phyloP scores from a whole-genome alignment of 2,797 vertebrate genomes.

The Sebastes itinus region DNA sequence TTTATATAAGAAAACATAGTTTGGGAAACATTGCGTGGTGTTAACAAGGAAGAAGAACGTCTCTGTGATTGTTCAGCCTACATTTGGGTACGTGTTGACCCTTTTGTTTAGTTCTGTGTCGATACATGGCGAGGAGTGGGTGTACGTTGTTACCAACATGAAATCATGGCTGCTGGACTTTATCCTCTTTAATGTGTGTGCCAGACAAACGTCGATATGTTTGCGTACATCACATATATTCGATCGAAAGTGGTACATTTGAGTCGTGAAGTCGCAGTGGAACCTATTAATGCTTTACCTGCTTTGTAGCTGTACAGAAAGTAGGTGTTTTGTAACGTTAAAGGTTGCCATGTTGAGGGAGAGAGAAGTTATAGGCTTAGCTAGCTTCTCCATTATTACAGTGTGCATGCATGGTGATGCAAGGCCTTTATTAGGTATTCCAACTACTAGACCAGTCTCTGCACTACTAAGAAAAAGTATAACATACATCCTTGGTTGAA shows the following conservation, averaged over 20 bases:
- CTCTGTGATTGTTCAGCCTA: not conserved
- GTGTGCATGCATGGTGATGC: not conserved
- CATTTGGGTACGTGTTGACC: not conserved
- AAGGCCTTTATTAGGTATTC: not conserved
- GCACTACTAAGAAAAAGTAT: no score
- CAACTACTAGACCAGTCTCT: accelerated
- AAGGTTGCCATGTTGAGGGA: no score
- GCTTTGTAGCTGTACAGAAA: not conserved
- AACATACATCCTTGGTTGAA: no score
- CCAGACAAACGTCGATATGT: not conserved
- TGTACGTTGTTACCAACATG: not conserved
- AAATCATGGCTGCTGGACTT: not conserved
- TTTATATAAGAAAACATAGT: not conserved
- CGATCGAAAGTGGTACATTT: not conserved
- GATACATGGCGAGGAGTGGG: not conserved
- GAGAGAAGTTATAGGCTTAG: not conserved
- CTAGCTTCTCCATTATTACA: not conserved
- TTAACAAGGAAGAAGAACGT: not conserved
- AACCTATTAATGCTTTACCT: not conserved
- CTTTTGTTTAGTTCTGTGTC: not conserved
- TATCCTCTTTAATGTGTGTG: not conserved
- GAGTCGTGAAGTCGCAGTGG: not conserved
- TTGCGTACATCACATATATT: not conserved
- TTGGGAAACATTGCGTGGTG: no score
- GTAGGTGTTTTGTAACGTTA: not conserved